Percentiles rank a stretch among this genome's conserved stretches.
Evolutionary conservation across 1,140 invertebrate genomes (phyloP).

Genomic region (Choristoneura fumiferana): DNA sequence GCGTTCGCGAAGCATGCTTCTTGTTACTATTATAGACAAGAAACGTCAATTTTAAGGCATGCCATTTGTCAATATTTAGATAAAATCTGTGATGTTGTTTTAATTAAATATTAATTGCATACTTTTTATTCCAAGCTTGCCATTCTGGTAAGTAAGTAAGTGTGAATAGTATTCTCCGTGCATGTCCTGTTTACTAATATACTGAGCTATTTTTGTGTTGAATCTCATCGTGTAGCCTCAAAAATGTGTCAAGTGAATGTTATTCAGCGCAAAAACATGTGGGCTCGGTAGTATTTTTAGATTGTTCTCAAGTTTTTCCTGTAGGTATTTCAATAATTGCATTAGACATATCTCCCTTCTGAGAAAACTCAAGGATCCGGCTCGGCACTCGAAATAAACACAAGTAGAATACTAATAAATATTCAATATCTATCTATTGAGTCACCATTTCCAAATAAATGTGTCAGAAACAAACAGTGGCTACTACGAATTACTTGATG

Average conservation of each 20-base stretch:
- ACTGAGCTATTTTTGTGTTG: neutral
- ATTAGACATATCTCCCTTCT: slow-evolving; percentile 4
- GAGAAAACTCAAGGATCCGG: slow-evolving; percentile 9
- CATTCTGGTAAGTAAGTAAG: too few species aligned
- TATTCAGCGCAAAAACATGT: neutral
- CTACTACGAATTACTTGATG: neutral
- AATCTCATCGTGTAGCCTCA: slow-evolving; percentile 1
- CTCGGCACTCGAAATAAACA: slow-evolving; percentile 4
- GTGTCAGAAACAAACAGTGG: neutral
- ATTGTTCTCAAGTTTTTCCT: slow-evolving; percentile 5
- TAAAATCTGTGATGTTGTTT: too few species aligned
- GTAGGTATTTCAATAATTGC: slow-evolving; percentile 9
- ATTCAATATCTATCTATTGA: slow-evolving; percentile 4
- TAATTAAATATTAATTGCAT: too few species aligned
- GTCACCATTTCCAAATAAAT: neutral
- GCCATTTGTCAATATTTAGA: too few species aligned
- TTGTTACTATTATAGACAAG: neutral
- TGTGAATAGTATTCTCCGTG: too few species aligned
- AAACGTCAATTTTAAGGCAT: neutral
- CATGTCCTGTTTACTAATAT: too few species aligned
- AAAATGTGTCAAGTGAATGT: slow-evolving; percentile 17
- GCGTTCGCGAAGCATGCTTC: slow-evolving; percentile 17
- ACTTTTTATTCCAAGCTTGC: too few species aligned
- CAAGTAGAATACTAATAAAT: slow-evolving; percentile 10
- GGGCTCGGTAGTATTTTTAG: slow-evolving; percentile 3